Base-by-base conservation (phyloP, 2,888 invertebrate species). In the Tiphia femorata region DNA sequence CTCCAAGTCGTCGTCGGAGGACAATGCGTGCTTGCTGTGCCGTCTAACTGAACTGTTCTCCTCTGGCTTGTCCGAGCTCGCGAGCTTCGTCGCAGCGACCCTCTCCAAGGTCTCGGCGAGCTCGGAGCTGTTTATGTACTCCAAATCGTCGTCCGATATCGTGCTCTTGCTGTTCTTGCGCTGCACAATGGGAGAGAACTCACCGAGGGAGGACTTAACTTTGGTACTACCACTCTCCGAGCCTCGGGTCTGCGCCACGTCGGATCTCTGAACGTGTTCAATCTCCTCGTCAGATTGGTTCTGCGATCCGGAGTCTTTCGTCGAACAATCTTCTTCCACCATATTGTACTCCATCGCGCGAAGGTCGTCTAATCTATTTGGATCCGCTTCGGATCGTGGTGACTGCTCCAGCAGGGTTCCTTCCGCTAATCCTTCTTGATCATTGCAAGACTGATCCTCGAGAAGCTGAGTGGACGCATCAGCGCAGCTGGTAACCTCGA, bases 1-100 rank as follows among this genome's bases (percentile, higher is more conserved):
- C 16, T 79, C 82, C 16, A 82, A 33, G 41, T 82, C 82, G 5
- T 82, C 82, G 40, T 82, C 81, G 0, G 80, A 81, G 0, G 75
- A 77, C 3, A 65, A 12, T 0, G 67, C 41, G 0, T 56, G 50
- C 25, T 61, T 70, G 20, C 52, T 56, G 6, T 40, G 29, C 40
- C 40, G 38, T 8, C 19, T 50, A 12, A 21, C 38, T 5, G 12
- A 5, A 2, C 21, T 3, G 12, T 38, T 17, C 17, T 49, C 20
- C 2, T 42, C 29, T n/a, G 3, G 12, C 17, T 38, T 20, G 5
- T 49, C 48, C 1, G 27, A 12, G 1, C 42, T 48, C 2, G 3
- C 14, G 4, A 3, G 55, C 25, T 16, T 23, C 3, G 29, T 19
- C 4, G 8, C 8, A 0, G 30, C 7, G 1, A 12, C 14, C 4